Evolutionary conservation across 1,140 invertebrate genomes (phyloP), one percentile per base, ranked within the genome.

Genomic region (Euwallacea similis): DNA sequence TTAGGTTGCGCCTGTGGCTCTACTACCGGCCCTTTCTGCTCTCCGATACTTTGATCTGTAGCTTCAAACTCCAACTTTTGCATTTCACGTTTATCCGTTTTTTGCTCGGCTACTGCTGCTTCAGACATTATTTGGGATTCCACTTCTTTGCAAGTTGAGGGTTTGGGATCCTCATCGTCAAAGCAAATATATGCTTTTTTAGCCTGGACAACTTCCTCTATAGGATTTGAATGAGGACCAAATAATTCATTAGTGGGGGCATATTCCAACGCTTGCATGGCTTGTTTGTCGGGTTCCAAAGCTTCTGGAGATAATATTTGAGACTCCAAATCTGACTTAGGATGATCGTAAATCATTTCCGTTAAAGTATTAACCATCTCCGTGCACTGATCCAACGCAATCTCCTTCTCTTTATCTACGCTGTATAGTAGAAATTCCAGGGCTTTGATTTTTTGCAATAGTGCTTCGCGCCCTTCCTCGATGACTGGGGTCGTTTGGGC

Each of bases 151-250:
- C n/a, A 7, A 65, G 16, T 66, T 55, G 10, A 47, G 54, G 54
- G 47, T 7, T 54, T 16, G 41, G 53, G 8, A 0, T 66, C 53
- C 6, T 61, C 42, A 43, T 72, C 63, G 15, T 65, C 69, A 47
- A 74, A 77, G 58, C 76, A 77, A 4, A 77, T 21, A 59, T 80
- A 79, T n/a, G 78, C 73, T 47, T 72, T 59, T 63, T 76, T 77
- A 9, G 72, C 66, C 56, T 75, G 53, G 44, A 88, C 85, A 0
- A 79, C 21, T 43, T 82, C 81, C 77, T 86, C 85, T 7, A 77
- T 77, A 9, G 83, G 81, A 33, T 75, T 69, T 61, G 33, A 67
- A 69, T 66, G 62, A 53, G 75, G 56, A 54, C 72, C 71, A 16
- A 69, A 66, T 15, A 60, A 66, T 42, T 56, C 21, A 61, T 71